These are phyloP conservation scores for Dolomedes plantarius DNA, from an alignment of 2,888 invertebrate genomes.

Conservation along the genomic window DNA sequence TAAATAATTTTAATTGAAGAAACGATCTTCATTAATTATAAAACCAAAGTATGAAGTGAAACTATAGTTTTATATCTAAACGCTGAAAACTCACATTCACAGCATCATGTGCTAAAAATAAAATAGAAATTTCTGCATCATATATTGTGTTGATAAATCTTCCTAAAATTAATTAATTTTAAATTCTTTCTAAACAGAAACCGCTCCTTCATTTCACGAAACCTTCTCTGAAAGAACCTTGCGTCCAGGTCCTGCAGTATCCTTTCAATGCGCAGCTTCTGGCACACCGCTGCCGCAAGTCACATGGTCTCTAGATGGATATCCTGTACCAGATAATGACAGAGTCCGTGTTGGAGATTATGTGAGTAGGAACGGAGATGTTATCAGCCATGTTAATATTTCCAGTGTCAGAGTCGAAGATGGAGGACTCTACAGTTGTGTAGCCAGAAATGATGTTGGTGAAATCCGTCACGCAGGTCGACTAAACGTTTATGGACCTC, in stretches of 20 bases:
- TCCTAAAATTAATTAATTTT: too few species aligned
- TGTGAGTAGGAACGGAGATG: constrained; percentile 76
- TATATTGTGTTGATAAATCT: too few species aligned
- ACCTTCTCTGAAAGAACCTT: constrained; percentile 95
- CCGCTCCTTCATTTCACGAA: constrained; percentile 80
- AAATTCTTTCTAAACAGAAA: constrained; percentile 74
- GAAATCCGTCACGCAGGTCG: constrained; percentile 75
- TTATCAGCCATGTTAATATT: constrained; percentile 77
- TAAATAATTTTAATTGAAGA: too few species aligned
- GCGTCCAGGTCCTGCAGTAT: constrained; percentile 92
- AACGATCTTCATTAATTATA: too few species aligned
- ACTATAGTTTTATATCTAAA: too few species aligned
- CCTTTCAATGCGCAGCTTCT: constrained; percentile 80
- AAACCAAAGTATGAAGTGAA: too few species aligned
- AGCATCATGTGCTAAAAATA: too few species aligned
- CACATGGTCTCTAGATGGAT: constrained; percentile 75
- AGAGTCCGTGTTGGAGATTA: constrained; percentile 75
- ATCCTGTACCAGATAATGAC: constrained; percentile 75
- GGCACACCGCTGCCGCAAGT: constrained; percentile 74
- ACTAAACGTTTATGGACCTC: constrained; percentile 78
- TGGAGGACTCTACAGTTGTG: constrained; percentile 77
- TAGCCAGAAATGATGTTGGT: constrained; percentile 76
- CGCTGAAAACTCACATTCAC: too few species aligned
- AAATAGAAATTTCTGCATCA: too few species aligned
- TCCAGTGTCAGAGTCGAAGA: constrained; percentile 75